Conservation (phyloP, 2,797 vertebrate species). For the Gephyroberyx darwinii region DNA sequence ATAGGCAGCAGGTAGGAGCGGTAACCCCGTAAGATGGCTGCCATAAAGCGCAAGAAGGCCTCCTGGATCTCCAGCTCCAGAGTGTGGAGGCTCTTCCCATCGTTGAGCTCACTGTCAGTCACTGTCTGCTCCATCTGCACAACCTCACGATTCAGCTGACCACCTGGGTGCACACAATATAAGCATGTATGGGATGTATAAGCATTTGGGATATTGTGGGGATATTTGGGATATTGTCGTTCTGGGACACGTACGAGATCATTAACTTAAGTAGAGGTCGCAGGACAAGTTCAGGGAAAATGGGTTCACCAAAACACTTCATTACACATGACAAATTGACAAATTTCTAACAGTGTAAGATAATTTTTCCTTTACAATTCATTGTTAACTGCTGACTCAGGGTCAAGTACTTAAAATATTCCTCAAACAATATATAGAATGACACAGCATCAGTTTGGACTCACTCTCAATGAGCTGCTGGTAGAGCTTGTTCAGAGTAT, state of each 20-base stretch:
- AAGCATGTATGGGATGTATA: background rate
- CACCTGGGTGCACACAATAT: conserved; percentile 80
- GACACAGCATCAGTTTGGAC: conserved; percentile 66
- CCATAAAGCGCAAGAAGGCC: conserved; percentile 97
- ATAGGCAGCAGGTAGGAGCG: conserved; percentile 95
- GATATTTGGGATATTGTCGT: background rate
- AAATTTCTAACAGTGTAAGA: conserved; percentile 9
- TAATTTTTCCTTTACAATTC: conserved; percentile 49
- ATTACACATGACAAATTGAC: conserved; percentile 29
- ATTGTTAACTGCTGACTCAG: conserved; percentile 52
- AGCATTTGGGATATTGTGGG: no score
- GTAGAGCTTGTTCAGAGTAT: conserved; percentile 90
- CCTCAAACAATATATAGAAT: conserved; percentile 50
- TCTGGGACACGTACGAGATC: conserved; percentile 22
- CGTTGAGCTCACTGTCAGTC: conserved; percentile 89
- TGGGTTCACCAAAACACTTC: background rate
- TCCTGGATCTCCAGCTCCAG: conserved; percentile 98
- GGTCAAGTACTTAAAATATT: conserved; percentile 62
- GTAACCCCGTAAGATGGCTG: conserved; percentile 96
- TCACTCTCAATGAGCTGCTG: conserved; percentile 94
- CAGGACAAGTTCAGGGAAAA: background rate
- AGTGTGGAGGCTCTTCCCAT: conserved; percentile 89
- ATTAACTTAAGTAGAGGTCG: background rate
- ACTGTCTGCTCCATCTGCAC: conserved; percentile 89
- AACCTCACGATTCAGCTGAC: conserved; percentile 91